Base-by-base conservation (phyloP, 2,797 vertebrate genomes). In the Scomberomorus guttatus region DNA sequence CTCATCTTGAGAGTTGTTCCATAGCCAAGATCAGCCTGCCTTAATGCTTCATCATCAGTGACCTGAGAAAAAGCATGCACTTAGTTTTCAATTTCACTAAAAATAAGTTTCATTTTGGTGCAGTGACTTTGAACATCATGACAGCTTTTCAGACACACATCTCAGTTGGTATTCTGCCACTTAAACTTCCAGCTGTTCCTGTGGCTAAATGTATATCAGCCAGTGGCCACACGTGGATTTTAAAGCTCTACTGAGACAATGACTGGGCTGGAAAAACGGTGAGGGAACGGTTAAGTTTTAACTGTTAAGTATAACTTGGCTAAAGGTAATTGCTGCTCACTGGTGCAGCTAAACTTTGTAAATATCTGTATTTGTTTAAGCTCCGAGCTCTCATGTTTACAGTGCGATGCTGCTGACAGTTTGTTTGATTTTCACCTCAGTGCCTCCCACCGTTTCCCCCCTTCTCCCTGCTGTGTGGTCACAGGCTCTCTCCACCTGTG, bases 341-440 rank as follows among this genome's bases (percentile, higher is more conserved):
- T 27, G 32, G 52, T 80, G 75, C 3, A 42, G 73, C 61, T 73
- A 72, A 89, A 87, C 84, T 77, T 86, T 70, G 75, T 82, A 81
- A 89, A 85, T 83, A 84, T 75, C 58, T 64, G 2, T 85, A 54
- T 91, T 90, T 92, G 82, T 84, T 29, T 37, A 72, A 77, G 81
- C 80, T 50, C 56, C 7, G 7, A 64, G 74, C 55, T 20, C 61
- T 79, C 27, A 5, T 90, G 89, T 93, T 92, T 77, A 81, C 88
- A 76, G 66, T 80, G 82, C 24, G 82, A 82, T 52, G 88, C 85
- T 87, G 87, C 90, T 52, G 76, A 60, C 24, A 74, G 84, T 86
- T 89, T 93, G 89, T 93, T 93, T 92, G 89, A 86, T 93, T 92
- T 92, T 81, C 85, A 90, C 90, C 87, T 89, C 88, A 61, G 74